phyloP scores from a whole-genome alignment of 2,797 vertebrate genomes.

The Chiroxiphia lanceolata region DNA sequence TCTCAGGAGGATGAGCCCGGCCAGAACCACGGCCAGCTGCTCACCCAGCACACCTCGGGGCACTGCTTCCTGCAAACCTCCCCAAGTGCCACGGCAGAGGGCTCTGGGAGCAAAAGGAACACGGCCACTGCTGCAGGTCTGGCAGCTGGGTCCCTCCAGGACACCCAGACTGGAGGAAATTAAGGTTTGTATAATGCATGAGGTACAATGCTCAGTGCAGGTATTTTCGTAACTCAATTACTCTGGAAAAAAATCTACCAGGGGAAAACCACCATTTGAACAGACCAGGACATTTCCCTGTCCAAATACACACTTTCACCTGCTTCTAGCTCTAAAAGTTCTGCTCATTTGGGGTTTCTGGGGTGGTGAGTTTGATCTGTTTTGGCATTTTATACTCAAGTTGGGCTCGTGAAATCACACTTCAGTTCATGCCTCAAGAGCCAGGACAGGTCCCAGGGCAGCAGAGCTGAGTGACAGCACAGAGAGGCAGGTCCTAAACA shows the following conservation, averaged over 20 bases:
- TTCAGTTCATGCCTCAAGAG: not conserved
- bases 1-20: rapidly evolving
- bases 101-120: not conserved
- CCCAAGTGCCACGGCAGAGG: not conserved
- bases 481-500: not conserved
- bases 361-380: rapidly evolving
- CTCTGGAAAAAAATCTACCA: not conserved
- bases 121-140: not conserved
- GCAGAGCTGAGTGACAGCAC: not conserved
- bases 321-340: not conserved
- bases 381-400: not conserved
- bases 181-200: not conserved
- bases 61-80: rapidly evolving
- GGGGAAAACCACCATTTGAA: not conserved
- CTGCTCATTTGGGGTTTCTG: rapidly evolving
- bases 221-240: not conserved
- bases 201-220: not conserved
- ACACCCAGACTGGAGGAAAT: not conserved
- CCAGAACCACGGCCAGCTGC: not conserved
- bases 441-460: not conserved
- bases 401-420: not conserved
- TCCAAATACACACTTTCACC: not conserved
- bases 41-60: not conserved
- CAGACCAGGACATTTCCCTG: not conserved
- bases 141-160: not conserved